These are phyloP conservation scores for Leptinotarsa peninsularis DNA, from an alignment of 2,888 invertebrate genomes.

Conservation along the genomic window DNA sequence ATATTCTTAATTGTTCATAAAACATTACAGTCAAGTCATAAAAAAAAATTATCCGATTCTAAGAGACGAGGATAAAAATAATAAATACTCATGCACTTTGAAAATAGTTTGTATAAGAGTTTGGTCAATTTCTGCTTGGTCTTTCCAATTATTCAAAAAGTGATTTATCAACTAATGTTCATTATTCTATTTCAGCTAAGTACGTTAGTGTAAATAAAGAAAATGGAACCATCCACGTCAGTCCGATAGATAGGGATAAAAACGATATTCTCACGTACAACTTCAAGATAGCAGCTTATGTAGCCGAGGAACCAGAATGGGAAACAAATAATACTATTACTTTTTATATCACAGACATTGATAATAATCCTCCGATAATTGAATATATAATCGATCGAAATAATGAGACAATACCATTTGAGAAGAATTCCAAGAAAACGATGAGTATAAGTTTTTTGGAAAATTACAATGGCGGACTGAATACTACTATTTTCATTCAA, in stretches of 20 bases:
- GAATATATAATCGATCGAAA: conserved; percentile 16
- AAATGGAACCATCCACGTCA: conserved; percentile 57
- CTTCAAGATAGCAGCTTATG: conserved; percentile 61
- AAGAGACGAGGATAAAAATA: too few relatives aligned
- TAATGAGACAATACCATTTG: conserved; percentile 17
- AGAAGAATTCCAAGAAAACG: conserved; percentile 23
- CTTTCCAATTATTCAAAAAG: too few relatives aligned
- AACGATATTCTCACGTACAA: conserved; percentile 49
- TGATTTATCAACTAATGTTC: too few relatives aligned
- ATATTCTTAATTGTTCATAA: too few relatives aligned
- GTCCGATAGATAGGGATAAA: conserved; percentile 63
- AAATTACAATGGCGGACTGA: conserved; percentile 68
- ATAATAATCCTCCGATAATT: conserved; percentile 73
- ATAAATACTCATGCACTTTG: too few relatives aligned
- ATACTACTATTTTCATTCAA: conserved; percentile 66
- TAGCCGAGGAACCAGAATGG: conserved; percentile 46
- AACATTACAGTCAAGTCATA: too few relatives aligned
- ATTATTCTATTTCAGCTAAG: conserved; percentile 39
- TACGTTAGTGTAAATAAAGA: conserved; percentile 51
- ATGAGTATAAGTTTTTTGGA: conserved; percentile 68
- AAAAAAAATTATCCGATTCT: too few relatives aligned
- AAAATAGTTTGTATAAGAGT: too few relatives aligned
- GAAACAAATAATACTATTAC: conserved; percentile 49
- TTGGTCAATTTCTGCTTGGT: too few relatives aligned
- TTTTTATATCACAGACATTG: conserved; percentile 70